phyloP scores from a whole-genome alignment of 2,797 vertebrate species.

The Myripristis jacobus region DNA sequence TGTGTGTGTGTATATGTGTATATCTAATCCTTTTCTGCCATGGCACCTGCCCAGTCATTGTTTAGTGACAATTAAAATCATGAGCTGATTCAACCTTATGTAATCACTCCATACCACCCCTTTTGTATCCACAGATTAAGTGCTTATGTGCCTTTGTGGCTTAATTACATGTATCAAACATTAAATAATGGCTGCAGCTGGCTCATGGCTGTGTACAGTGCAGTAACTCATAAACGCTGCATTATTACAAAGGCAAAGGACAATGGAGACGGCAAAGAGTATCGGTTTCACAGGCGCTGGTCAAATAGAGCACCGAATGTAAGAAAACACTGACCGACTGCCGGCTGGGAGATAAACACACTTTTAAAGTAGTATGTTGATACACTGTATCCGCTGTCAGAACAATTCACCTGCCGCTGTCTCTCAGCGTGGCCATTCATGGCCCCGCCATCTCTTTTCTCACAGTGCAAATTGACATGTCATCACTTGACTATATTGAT shows the following conservation, averaged over 20 bases:
- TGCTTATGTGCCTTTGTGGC: constrained; percentile 72
- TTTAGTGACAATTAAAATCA: constrained; percentile 71
- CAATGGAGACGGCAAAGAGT: constrained; percentile 70
- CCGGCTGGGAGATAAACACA: constrained; percentile 54
- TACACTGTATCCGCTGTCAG: constrained; percentile 82
- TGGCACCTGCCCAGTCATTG: constrained; percentile 77
- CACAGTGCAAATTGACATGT: constrained; percentile 80
- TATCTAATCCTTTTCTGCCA: constrained; percentile 47
- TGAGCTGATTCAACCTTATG: constrained; percentile 63
- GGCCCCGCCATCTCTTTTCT: constrained; percentile 70
- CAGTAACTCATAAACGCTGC: constrained; percentile 76
- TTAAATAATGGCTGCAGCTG: constrained; percentile 82
- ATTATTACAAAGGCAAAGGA: constrained; percentile 72
- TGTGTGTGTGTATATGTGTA: constrained; percentile 42
- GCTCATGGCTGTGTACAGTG: constrained; percentile 72
- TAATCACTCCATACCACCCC: constrained; percentile 52
- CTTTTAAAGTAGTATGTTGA: constrained; percentile 79
- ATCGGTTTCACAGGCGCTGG: constrained; percentile 73
- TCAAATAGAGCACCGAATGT: constrained; percentile 72
- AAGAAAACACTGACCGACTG: constrained; percentile 65
- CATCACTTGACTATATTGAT: constrained; percentile 83
- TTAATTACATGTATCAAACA: constrained; percentile 79
- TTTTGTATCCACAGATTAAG: constrained; percentile 71
- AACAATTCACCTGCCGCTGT: constrained; percentile 91
- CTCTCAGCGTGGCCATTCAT: constrained; percentile 88